Percentiles rank a stretch among this genome's conserved stretches.
phyloP scores from a whole-genome alignment of 2,797 vertebrate genomes.

The Sebastes kiyomatsui region DNA sequence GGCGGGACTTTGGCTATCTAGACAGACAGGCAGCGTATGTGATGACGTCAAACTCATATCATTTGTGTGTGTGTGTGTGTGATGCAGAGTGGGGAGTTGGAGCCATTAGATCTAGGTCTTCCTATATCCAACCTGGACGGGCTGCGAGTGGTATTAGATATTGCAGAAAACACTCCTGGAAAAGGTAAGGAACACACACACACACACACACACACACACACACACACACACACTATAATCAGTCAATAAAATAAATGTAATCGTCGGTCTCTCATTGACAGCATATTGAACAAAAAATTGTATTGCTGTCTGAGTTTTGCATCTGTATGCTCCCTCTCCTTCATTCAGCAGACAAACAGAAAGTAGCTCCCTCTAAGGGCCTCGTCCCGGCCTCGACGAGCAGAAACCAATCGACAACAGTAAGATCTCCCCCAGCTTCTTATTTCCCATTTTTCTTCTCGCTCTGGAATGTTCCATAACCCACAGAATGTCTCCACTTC shows the following conservation, averaged over 20 bases:
- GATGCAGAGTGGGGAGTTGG: constrained; percentile 92
- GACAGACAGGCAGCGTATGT: not conserved
- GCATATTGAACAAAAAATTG: not conserved
- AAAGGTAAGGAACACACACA: constrained; percentile 82
- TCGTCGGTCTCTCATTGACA: not conserved
- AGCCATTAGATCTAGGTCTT: constrained; percentile 94
- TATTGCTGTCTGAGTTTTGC: not conserved
- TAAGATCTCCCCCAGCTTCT: constrained; percentile 78
- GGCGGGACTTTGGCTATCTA: too few relatives aligned
- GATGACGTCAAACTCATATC: not conserved
- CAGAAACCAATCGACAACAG: constrained; percentile 89
- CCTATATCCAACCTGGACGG: constrained; percentile 98
- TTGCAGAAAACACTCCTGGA: constrained; percentile 82
- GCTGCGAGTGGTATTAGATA: constrained; percentile 92
- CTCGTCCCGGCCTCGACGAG: constrained; percentile 74
- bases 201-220: too few relatives aligned
- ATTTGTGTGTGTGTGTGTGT: not conserved
- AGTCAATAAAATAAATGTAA: not conserved
- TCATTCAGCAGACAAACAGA: constrained; percentile 87
- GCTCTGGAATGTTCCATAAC: constrained; percentile 77
- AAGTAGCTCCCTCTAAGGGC: constrained; percentile 79
- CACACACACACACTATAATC: not conserved
- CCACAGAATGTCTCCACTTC: constrained; percentile 69
- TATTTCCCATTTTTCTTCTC: constrained; percentile 32
- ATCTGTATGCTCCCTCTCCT: not conserved